These are phyloP conservation scores for Margarornis squamiger DNA, from an alignment of 2,797 vertebrate genomes.

Conservation along the genomic window DNA sequence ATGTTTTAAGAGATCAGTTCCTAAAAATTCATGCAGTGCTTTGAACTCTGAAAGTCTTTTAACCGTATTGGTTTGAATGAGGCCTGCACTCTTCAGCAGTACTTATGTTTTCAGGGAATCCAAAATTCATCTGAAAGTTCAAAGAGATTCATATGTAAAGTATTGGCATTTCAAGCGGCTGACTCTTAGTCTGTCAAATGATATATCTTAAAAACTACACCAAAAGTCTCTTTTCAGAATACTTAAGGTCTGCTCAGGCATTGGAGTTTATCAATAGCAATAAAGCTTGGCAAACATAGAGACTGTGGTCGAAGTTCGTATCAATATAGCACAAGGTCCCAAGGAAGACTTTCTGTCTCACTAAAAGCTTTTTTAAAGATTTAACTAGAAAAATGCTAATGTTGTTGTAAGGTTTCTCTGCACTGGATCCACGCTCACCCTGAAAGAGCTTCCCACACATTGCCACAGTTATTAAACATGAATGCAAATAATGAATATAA, in stretches of 20 bases:
- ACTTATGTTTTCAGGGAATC: slow-evolving; percentile 45
- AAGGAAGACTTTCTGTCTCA: background rate
- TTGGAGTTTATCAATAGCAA: background rate
- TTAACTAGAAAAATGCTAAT: background rate
- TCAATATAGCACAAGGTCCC: background rate
- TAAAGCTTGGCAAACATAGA: background rate
- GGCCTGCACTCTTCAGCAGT: slow-evolving; percentile 9
- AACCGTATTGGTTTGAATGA: background rate
- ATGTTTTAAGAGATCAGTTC: slow-evolving; percentile 28
- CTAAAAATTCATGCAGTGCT: slow-evolving; percentile 1
- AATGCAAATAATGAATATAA: background rate
- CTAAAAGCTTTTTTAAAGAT: slow-evolving; percentile 30
- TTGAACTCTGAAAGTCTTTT: slow-evolving; percentile 53
- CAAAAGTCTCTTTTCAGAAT: background rate
- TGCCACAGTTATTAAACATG: background rate
- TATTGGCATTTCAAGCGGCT: slow-evolving; percentile 23
- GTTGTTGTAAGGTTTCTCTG: background rate
- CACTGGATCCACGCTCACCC: background rate
- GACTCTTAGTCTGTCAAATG: background rate
- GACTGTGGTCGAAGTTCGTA: background rate
- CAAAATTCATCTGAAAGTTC: slow-evolving; percentile 52
- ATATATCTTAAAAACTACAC: background rate
- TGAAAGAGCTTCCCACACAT: background rate
- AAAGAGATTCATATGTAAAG: slow-evolving; percentile 1
- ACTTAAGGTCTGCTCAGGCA: background rate